These are phyloP conservation scores for Noctua pronuba DNA, from an alignment of 2,888 invertebrate genomes.

Conservation along the genomic window DNA sequence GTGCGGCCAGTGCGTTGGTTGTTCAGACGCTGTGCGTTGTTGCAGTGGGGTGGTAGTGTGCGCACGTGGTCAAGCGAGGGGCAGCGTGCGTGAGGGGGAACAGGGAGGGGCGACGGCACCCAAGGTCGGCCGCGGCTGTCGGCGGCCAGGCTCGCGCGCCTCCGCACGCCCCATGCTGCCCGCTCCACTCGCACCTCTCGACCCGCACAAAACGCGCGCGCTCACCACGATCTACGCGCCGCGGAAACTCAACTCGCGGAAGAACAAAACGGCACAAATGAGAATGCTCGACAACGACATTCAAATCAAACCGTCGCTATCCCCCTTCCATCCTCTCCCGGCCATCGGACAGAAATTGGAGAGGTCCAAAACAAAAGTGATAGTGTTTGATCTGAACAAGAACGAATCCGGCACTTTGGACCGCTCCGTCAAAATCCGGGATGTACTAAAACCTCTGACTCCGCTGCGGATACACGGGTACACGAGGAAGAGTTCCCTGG, in stretches of 20 bases:
- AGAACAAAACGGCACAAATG: constrained; percentile 83
- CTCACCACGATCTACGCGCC: constrained; percentile 88
- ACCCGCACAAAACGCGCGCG: constrained; percentile 85
- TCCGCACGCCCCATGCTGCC: constrained; percentile 85
- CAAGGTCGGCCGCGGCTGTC: constrained; percentile 82
- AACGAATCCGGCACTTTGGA: constrained; percentile 66
- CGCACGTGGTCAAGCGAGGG: constrained; percentile 58
- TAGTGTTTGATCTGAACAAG: constrained; percentile 83
- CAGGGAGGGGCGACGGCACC: constrained; percentile 71
- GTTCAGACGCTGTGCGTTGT: constrained; percentile 44
- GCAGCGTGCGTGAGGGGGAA: constrained; percentile 66
- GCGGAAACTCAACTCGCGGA: constrained; percentile 82
- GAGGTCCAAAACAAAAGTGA: constrained; percentile 82
- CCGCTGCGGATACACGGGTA: constrained; percentile 82
- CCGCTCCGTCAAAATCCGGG: constrained; percentile 76
- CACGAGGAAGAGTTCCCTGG: constrained; percentile 75
- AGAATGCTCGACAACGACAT: constrained; percentile 86
- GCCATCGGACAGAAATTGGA: constrained; percentile 86
- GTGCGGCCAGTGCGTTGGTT: constrained; percentile 35
- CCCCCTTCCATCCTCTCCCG: constrained; percentile 87
- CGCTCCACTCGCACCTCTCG: constrained; percentile 84
- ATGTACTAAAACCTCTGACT: constrained; percentile 85
- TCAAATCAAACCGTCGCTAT: constrained; percentile 80
- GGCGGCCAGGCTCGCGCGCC: constrained; percentile 81
- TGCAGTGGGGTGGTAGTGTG: constrained; percentile 46